Evolutionary conservation across 1,140 invertebrate genomes (phyloP), one percentile per base, ranked within the genome.

Genomic region (Probaryconus sp.): DNA sequence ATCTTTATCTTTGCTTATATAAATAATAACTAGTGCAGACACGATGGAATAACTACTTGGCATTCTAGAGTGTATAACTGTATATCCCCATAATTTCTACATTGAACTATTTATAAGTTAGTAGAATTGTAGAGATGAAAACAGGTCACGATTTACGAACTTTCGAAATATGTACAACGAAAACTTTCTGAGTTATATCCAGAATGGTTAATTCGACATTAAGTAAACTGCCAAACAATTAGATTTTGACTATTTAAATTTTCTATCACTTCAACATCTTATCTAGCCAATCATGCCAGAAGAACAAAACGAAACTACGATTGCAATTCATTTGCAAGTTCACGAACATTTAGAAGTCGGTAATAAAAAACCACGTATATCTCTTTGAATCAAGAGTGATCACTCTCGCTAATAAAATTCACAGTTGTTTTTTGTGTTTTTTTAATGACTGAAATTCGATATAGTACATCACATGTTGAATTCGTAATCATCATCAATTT

Each of bases 71-170:
- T 56, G 42, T n/a, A n/a, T 58, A 64, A 53, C 45, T 21, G 38
- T 55, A 60, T 56, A 67, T 31, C 16, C 53, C 55, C 43, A 76
- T 76, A 70, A 76, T 69, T 76, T 55, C 26, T 48, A 58, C 63
- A 77, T 77, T 65, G 69, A 73, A 77, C 69, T 77, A 77, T 72
- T 77, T 73, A 77, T 73, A 77, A 72, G 40, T 58, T 33, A 10
- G 38, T 69, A 28, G 17, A 63, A 48, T 40, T 51, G 40, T 38
- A 31, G 58, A 58, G 40, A 51, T 14, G 53, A 40, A 76, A 71
- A 58, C 50, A 65, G 53, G 55, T 68, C 47, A 70, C 38, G 45
- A 58, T 63, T 60, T 65, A 60, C 37, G 37, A 58, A 64, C 42
- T 51, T 37, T 21, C 48, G 35, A 60, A 42, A 64, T 63, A 48